phyloP scores from a whole-genome alignment of 2,797 vertebrate genomes.

The Nyctibius grandis region DNA sequence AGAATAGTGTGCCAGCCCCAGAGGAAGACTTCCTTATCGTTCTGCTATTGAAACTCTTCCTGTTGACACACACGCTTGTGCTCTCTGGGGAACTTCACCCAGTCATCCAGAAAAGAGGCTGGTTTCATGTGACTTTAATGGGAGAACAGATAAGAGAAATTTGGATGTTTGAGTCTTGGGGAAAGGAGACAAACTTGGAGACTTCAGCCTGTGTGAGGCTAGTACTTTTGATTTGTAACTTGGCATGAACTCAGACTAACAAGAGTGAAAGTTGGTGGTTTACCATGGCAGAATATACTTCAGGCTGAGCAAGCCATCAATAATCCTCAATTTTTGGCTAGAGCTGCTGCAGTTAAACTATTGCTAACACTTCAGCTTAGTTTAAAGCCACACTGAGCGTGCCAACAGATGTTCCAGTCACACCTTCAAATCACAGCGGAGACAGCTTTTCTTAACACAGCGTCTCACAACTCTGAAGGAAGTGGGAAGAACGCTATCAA shows the following conservation, averaged over 20 bases:
- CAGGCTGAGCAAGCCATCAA: neutral
- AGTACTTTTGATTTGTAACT: neutral
- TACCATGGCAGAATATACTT: neutral
- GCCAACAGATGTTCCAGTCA: conserved; percentile 4
- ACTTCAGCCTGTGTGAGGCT: neutral
- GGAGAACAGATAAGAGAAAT: neutral
- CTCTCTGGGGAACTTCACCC: neutral
- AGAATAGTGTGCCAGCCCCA: neutral
- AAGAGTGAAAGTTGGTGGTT: neutral
- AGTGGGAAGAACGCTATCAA: neutral
- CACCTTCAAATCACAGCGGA: neutral
- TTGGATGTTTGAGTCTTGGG: neutral
- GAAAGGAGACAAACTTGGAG: neutral
- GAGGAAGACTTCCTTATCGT: conserved; percentile 7
- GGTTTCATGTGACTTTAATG: neutral
- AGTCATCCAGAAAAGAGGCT: neutral
- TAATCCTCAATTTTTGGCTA: neutral
- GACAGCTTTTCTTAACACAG: neutral
- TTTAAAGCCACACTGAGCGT: neutral
- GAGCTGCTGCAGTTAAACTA: neutral
- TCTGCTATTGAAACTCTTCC: neutral
- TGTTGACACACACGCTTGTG: neutral
- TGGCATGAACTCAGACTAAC: neutral
- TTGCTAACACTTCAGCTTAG: neutral
- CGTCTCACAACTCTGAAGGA: neutral